A percentile compares a stretch with the other conserved stretches of the same genome.
Conservation (phyloP, 2,888 invertebrate genomes). For the Gonocerus acuteangulatus region DNA sequence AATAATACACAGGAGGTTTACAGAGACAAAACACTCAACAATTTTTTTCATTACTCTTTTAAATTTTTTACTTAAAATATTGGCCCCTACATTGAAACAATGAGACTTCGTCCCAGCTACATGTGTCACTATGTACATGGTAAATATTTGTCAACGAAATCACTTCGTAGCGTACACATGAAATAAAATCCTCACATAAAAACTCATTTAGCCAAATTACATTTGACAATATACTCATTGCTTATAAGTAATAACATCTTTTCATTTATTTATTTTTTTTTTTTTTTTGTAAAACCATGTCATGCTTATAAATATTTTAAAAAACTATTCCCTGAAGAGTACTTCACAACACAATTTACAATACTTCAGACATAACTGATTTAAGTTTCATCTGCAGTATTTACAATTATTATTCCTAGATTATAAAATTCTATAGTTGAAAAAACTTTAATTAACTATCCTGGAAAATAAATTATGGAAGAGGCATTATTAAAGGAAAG, state of each 20-base stretch:
- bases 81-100: constrained; percentile 36
- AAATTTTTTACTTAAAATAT: constrained; percentile 22
- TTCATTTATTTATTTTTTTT: constrained; percentile 10
- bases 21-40: constrained; percentile 3
- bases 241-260: background rate
- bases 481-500: constrained; percentile 21
- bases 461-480: constrained; percentile 12
- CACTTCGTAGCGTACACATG: constrained; percentile 17
- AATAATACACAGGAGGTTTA: background rate
- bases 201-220: constrained; percentile 12
- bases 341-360: constrained; percentile 20
- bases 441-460: constrained; percentile 12
- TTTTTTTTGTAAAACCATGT: constrained; percentile 2
- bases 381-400: background rate
- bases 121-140: constrained; percentile 29
- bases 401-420: constrained; percentile 14
- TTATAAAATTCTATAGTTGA: constrained; percentile 18
- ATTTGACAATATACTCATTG: constrained; percentile 8
- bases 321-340: constrained; percentile 25
- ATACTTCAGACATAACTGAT: constrained; percentile 4
- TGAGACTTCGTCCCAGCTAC: constrained; percentile 33
- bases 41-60: background rate
- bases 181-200: constrained; percentile 15
- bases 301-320: constrained; percentile 15
- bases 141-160: constrained; percentile 15